Evolutionary conservation across 2,113 vertebrate genomes (phyloP).

Genomic region (Vidua macroura): DNA sequence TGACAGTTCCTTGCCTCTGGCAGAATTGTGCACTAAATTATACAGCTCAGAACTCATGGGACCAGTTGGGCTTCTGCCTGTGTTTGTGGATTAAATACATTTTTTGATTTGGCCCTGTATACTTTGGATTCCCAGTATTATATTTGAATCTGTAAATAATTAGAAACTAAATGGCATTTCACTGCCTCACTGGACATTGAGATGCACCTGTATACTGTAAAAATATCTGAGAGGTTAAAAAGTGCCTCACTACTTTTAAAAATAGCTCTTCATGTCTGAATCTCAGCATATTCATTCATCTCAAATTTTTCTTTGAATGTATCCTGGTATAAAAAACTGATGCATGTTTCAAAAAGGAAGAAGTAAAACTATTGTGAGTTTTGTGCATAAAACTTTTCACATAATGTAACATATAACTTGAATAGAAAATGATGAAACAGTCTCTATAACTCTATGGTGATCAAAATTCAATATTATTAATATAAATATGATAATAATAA

Average conservation of each 20-base stretch:
- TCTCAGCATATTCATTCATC: neutral
- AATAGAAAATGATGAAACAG: neutral
- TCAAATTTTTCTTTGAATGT: neutral
- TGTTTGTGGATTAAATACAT: neutral
- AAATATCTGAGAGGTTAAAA: neutral
- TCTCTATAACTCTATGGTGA: neutral
- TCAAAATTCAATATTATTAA: neutral
- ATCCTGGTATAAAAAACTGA: neutral
- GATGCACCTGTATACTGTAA: neutral
- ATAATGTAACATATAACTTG: neutral
- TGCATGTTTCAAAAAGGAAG: neutral
- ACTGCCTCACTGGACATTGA: neutral
- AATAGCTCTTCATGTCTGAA: neutral
- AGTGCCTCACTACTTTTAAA: neutral
- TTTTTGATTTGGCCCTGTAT: neutral
- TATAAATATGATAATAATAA: neutral
- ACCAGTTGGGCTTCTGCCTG: neutral
- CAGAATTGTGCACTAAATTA: neutral
- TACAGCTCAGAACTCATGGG: neutral
- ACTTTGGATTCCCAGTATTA: accelerated
- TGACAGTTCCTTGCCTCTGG: neutral
- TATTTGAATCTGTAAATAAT: neutral
- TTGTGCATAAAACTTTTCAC: neutral
- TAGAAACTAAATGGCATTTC: neutral
- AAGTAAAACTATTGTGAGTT: neutral